Evolutionary conservation across 2,113 vertebrate genomes (phyloP), one percentile per base, ranked within the genome.

Genomic region (Lampris incognitus): DNA sequence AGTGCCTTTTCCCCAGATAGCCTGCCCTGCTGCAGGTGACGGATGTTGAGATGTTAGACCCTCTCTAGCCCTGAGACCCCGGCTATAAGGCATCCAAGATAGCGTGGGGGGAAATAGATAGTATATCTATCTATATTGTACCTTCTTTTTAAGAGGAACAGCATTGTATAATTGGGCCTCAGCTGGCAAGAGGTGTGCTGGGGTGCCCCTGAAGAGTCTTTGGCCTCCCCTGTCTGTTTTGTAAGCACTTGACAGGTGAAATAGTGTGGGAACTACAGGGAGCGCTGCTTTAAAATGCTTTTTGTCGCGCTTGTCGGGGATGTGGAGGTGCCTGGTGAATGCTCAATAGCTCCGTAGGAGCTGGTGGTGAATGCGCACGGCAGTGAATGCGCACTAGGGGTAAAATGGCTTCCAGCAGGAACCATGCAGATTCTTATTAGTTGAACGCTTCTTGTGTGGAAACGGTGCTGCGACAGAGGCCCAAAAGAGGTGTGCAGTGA

Each of bases 241-340:
- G 88, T 90, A 85, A 90, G 86, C 78, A 65, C 90, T 91, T 94
- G 94, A 94, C 93, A 94, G 94, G 94, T 94, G 94, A 95, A 94
- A 93, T 94, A 95, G 91, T 94, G 94, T 95, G 94, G 94, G 94
- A 95, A 94, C 92, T 84, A 82, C 69, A 2, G 85, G 78, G 90
- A 93, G 88, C 81, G 87, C 81, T 87, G 82, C 85, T 86, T 87
- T 85, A 88, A 90, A 91, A 85, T 82, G 85, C 85, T 88, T 88
- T 91, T 92, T 91, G 91, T 93, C 81, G 89, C 60, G 75, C 88
- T 90, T 92, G 89, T 93, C 83, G 82, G 78, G 73, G 84, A 85
- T 80, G 78, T 88, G 87, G 89, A 92, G 91, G 91, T 91, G 88
- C 90, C 69, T 67, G 52, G 69, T 91, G 91, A 94, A 93, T 91